These are phyloP conservation scores for Drosophila micromelanica DNA, from an alignment of 1,140 invertebrate species.

Conservation along the genomic window DNA sequence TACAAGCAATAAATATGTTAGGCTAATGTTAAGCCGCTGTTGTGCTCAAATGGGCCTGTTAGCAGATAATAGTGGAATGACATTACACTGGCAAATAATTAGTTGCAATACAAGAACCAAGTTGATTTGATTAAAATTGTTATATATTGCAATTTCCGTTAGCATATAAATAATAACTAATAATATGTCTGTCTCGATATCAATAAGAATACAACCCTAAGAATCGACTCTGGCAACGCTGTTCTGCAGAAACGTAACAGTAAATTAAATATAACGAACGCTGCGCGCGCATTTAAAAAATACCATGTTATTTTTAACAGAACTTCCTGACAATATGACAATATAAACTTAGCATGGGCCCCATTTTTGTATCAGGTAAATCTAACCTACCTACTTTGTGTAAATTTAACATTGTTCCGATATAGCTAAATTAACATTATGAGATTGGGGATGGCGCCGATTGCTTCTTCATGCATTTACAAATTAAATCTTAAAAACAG, in stretches of 20 bases:
- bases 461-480: too few relatives aligned
- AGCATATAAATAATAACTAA: too few relatives aligned
- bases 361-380: too few relatives aligned
- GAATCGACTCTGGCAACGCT: not conserved
- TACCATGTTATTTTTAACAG: slow-evolving; percentile 8
- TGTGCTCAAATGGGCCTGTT: slow-evolving; percentile 8
- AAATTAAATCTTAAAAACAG: too few relatives aligned
- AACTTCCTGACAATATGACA: slow-evolving; percentile 35
- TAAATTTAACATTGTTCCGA: too few relatives aligned
- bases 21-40: not conserved
- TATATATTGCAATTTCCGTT: too few relatives aligned
- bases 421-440: too few relatives aligned
- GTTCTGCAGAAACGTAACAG: not conserved
- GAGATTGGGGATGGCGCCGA: too few relatives aligned
- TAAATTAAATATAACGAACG: slow-evolving; percentile 6
- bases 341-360: not conserved
- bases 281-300: slow-evolving; percentile 31
- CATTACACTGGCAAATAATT: not conserved
- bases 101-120: too few relatives aligned
- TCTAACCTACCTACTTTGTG: too few relatives aligned
- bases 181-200: too few relatives aligned
- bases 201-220: not conserved
- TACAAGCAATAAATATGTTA: not conserved
- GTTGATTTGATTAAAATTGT: too few relatives aligned
- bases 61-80: slow-evolving; percentile 1